Base-by-base conservation (phyloP, 2,113 vertebrate species). In the Microcebus jonahi region DNA sequence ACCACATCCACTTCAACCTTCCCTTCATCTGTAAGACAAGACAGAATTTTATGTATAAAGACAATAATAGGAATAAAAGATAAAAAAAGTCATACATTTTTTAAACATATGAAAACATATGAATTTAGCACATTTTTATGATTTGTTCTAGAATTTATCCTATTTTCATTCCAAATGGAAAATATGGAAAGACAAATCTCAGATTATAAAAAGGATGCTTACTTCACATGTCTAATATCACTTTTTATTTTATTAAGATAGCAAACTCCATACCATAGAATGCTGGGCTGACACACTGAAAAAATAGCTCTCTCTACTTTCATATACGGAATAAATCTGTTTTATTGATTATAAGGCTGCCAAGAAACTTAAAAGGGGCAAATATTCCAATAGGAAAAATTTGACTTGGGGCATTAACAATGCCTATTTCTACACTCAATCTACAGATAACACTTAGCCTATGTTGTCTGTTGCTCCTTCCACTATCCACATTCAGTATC, bases 11-110 rank as follows among this genome's bases (percentile, higher is more conserved):
- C 0, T 0, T 55, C 15, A 85, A 93, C 79, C 2, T 48, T 57
- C 5, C 79, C 83, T 29, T 91, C 18, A 76, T 65, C 95, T 97
- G 42, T 81, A 97, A 93, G 71, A 91, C 18, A 97, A 97, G 70
- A 84, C 12, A 93, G 27, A 94, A 42, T 88, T 79, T 63, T 90
- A 85, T 59, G 18, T 12, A 81, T 81, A 73, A 73, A 88, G 50
- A 88, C 29, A 73, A 53, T 70, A 68, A 87, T 59, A 59, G 57
- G 23, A 59, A 88, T 14, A 42, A 55, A 29, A 90, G 89, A 76
- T 82, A 42, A 85, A 85, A 85, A 63, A 85, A 76, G 31, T 31
- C 21, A 92, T 48, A 86, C 4, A 27, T 15, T n/a, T n/a, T n/a
- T n/a, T n/a, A n/a, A n/a, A n/a, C n/a, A n/a, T n/a, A n/a, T n/a